Conservation (phyloP, 2,113 vertebrate genomes). For the Nyctereutes procyonoides region DNA sequence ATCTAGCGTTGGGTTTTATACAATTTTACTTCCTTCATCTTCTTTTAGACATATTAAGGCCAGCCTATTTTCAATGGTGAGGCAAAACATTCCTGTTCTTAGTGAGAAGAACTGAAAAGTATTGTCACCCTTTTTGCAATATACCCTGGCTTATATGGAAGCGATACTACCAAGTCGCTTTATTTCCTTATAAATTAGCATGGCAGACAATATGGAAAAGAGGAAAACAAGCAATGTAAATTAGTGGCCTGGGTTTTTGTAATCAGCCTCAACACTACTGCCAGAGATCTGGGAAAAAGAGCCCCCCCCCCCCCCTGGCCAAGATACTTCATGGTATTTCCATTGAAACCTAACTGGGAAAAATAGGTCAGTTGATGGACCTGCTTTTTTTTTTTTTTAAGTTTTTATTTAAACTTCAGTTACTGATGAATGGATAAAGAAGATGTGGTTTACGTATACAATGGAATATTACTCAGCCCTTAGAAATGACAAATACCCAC, state of each 20-base stretch:
- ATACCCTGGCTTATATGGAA: not conserved
- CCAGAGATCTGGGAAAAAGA: not conserved
- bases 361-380: not conserved
- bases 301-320: fast-evolving
- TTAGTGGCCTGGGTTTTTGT: not conserved
- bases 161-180: not conserved
- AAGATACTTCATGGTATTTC: not conserved
- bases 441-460: too few species aligned
- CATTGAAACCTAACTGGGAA: not conserved
- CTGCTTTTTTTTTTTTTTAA: not conserved
- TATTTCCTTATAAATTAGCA: not conserved
- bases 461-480: too few species aligned
- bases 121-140: not conserved
- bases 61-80: not conserved
- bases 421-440: not conserved
- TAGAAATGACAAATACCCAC: too few species aligned
- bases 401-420: not conserved
- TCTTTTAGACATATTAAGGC: not conserved
- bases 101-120: not conserved
- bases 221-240: not conserved
- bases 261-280: not conserved
- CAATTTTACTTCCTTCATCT: not conserved
- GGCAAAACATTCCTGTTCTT: not conserved
- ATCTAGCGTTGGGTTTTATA: not conserved
- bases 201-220: not conserved